Base-by-base conservation (phyloP, 2,113 vertebrate genomes). In the Cololabis saira region DNA sequence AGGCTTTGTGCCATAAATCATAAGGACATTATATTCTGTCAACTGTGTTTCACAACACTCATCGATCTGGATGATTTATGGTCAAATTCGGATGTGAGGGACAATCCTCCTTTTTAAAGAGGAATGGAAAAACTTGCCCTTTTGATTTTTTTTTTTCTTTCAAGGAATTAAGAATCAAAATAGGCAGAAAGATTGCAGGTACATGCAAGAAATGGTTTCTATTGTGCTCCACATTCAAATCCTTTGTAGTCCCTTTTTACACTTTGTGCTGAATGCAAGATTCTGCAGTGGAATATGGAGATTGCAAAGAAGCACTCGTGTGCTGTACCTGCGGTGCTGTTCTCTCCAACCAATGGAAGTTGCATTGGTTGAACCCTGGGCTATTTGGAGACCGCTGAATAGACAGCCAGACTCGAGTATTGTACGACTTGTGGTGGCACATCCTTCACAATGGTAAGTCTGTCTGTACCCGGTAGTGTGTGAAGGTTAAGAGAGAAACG, bases 401-500 rank as follows among this genome's bases (percentile, higher is more conserved):
- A 50, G 81, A 84, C 76, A 75, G 81, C 70, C 77, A 71, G 67
- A 76, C 77, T 84, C 58, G 30, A 47, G 75, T 49, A 67, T 3
- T 47, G 71, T 85, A 78, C 41, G 45, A 27, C 4, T 16, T 53
- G 56, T 61, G 77, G 70, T 64, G 77, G 61, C 81, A 74, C 77
- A 63, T 75, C 75, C 70, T 40, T 67, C 19, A 61, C 52, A 27
- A 45, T 11, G 10, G 22, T 51, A 71, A 44, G 64, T 61, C 14
- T 7, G 22, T 61, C 60, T 76, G 65, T 44, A 77, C 27, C 71
- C 62, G 75, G 49, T 1, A 17, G 75, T 63, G 80, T 82, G 81
- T 87, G 81, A 90, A 86, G 83, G 85, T 89, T 86, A 86, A 17
- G 71, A 70, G 66, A 75, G 60, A 73, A 67, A 54, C 72, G 76